Evolutionary conservation across 2,797 vertebrate species (phyloP).

Genomic region (Mormyrus proboscirostris): DNA sequence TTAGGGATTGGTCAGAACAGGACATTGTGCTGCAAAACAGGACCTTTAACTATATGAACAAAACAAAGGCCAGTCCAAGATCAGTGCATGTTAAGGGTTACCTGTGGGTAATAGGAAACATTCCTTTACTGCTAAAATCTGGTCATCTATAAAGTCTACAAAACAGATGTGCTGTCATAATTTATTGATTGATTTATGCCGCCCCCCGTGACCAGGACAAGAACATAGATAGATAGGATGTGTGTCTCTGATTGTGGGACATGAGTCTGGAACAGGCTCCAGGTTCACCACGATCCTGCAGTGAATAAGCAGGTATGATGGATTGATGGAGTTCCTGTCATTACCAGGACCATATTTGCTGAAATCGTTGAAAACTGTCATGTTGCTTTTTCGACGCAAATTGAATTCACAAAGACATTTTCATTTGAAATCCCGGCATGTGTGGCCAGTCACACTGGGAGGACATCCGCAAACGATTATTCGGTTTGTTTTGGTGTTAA

Average conservation of each 20-base stretch:
- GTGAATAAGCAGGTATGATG: background rate
- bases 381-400: background rate
- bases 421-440: background rate
- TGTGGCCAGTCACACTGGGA: background rate
- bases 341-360: background rate
- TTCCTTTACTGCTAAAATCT: background rate
- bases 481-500: background rate
- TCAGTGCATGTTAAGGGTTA: background rate
- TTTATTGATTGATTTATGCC: background rate
- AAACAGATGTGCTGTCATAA: background rate
- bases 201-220: background rate
- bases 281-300: background rate
- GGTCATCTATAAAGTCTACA: background rate
- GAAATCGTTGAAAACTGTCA: background rate
- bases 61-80: background rate
- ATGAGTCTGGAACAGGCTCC: background rate
- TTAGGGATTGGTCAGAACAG: conserved; percentile 15
- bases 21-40: conserved; percentile 10
- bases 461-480: background rate
- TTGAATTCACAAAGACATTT: background rate
- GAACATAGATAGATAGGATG: background rate
- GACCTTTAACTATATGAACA: background rate
- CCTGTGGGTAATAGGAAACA: background rate
- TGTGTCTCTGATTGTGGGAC: background rate
- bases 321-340: background rate